A percentile compares a stretch with the other conserved stretches of the same genome.
phyloP scores from a whole-genome alignment of 1,140 invertebrate species.

The Semibalanus balanoides region DNA sequence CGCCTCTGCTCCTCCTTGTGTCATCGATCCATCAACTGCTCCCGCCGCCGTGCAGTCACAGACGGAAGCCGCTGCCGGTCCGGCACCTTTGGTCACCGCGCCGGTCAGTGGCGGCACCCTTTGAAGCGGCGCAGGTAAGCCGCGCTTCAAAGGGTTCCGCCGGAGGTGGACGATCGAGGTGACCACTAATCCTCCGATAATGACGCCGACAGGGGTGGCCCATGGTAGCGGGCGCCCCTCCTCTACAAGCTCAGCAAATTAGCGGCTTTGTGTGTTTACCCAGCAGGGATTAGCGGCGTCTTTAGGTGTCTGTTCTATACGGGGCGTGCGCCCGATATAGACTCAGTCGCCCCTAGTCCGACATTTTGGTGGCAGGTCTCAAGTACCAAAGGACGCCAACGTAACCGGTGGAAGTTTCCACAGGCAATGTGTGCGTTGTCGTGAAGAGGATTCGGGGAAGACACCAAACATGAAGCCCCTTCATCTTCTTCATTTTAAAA shows the following conservation, averaged over 20 bases:
- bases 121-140: neutral
- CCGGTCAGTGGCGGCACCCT: neutral
- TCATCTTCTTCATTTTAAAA: too few species aligned
- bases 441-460: too few species aligned
- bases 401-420: too few species aligned
- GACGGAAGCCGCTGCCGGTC: neutral
- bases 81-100: neutral
- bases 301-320: too few species aligned
- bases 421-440: too few species aligned
- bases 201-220: neutral
- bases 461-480: too few species aligned
- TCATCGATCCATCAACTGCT: too few species aligned
- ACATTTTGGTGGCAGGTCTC: too few species aligned
- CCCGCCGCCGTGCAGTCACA: neutral
- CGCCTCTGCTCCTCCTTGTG: too few species aligned
- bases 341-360: too few species aligned
- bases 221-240: neutral
- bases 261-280: neutral
- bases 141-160: neutral
- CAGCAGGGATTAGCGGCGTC: neutral
- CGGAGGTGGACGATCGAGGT: neutral
- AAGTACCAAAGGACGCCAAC: too few species aligned
- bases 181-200: neutral
- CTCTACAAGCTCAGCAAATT: neutral
- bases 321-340: too few species aligned